Evolutionary conservation across 2,797 vertebrate genomes (phyloP).

Genomic region (Eulemur rubriventer): DNA sequence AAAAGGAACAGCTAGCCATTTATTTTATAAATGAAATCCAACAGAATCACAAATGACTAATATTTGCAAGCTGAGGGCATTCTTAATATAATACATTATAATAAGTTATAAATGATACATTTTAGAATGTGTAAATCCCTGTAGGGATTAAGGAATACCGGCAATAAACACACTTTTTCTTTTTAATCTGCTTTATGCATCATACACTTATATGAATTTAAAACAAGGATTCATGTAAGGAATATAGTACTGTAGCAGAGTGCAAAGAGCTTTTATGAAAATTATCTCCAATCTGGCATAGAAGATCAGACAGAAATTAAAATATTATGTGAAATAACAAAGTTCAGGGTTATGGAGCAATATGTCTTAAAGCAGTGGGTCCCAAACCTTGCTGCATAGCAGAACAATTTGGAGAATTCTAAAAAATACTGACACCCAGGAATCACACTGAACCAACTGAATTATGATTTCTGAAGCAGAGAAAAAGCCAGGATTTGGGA

Average conservation of each 20-base stretch:
- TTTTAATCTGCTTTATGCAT: constrained; percentile 2
- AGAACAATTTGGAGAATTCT: background rate
- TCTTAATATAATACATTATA: background rate
- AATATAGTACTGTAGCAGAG: background rate
- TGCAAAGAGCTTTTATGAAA: background rate
- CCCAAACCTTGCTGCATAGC: background rate
- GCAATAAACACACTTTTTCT: background rate
- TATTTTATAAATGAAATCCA: constrained; percentile 56
- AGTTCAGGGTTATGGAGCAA: background rate
- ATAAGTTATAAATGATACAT: constrained; percentile 4
- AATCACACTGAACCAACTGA: background rate
- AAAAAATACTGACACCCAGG: background rate
- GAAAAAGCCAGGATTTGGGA: background rate
- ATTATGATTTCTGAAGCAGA: background rate
- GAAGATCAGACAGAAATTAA: background rate
- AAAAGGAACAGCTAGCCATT: constrained; percentile 31
- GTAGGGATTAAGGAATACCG: background rate
- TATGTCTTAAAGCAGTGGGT: background rate
- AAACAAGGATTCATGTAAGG: background rate
- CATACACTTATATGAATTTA: background rate
- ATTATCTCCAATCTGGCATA: background rate
- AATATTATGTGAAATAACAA: background rate
- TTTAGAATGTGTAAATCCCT: background rate
- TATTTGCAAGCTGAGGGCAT: background rate
- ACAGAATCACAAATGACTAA: constrained; percentile 26